Percentiles rank a stretch among this genome's conserved stretches.
These are phyloP conservation scores for Sinocyclocheilus anophthalmus DNA, from an alignment of 2,113 vertebrate species.

Conservation along the genomic window DNA sequence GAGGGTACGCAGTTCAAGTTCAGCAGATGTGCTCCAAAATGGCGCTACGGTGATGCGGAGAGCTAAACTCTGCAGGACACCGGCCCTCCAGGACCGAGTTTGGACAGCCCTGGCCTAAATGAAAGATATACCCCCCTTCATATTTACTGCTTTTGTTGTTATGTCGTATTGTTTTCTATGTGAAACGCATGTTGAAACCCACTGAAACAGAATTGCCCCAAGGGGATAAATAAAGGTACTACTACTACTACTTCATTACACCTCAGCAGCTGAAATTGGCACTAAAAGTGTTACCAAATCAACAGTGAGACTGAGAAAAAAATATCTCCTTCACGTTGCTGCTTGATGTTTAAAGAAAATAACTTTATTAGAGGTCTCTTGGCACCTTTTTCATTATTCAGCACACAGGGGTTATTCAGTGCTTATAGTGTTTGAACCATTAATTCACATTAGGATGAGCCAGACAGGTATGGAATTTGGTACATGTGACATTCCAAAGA, in stretches of 20 bases:
- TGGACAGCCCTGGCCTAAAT: no score
- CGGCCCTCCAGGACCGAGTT: no score
- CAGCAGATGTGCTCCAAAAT: no score
- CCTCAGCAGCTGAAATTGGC: slow-evolving; percentile 16
- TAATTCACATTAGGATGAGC: background rate
- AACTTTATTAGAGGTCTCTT: background rate
- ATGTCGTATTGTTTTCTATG: no score
- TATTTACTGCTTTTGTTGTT: no score
- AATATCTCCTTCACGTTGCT: background rate
- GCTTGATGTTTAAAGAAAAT: slow-evolving; percentile 7
- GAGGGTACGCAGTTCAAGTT: no score
- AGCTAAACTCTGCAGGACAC: no score
- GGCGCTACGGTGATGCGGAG: no score
- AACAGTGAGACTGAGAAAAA: background rate
- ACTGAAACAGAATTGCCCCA: no score
- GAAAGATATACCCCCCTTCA: no score
- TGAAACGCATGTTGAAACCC: no score
- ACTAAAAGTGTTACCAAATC: slow-evolving; percentile 8
- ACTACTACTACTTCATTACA: background rate
- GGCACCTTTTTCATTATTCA: background rate
- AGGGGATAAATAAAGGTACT: no score
- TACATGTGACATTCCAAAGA: slow-evolving; percentile 56
- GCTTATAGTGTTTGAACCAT: background rate
- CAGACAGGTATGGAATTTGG: slow-evolving; percentile 34
- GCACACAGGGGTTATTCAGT: background rate